A percentile compares a stretch with the other conserved stretches of the same genome.
phyloP scores from a whole-genome alignment of 1,140 invertebrate species.

The Elymnias hypermnestra region DNA sequence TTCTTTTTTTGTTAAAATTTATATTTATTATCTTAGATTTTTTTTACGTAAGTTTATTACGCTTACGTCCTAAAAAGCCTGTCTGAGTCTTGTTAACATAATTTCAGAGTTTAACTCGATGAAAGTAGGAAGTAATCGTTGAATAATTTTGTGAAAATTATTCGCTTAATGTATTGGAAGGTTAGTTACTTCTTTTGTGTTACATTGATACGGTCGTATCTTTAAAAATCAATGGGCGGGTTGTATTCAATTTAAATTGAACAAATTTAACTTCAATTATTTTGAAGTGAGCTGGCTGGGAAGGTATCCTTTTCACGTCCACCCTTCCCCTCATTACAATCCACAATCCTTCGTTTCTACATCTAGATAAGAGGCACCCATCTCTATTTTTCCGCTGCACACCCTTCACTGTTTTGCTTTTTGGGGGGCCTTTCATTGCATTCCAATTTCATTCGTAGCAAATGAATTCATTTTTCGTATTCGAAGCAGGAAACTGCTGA shows the following conservation, averaged over 20 bases:
- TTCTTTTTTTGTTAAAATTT: no score
- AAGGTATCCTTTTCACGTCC: constrained; percentile 62
- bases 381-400: constrained; percentile 55
- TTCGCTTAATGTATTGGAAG: background rate
- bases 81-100: no score
- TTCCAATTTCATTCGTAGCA: constrained; percentile 60
- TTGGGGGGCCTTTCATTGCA: constrained; percentile 57
- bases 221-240: constrained; percentile 28
- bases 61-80: no score
- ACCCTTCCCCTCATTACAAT: constrained; percentile 68
- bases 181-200: no score
- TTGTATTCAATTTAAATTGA: constrained; percentile 54
- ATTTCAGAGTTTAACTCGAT: no score
- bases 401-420: constrained; percentile 46
- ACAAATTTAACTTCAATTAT: constrained; percentile 74
- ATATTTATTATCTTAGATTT: no score
- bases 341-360: constrained; percentile 62
- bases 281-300: constrained; percentile 60
- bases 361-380: constrained; percentile 67
- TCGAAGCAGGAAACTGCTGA: constrained; percentile 49
- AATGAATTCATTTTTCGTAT: constrained; percentile 59
- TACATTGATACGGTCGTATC: constrained; percentile 18
- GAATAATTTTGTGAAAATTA: no score
- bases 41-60: no score
- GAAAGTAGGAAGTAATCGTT: no score